Conservation (phyloP, 2,113 vertebrate species). For the Eulemur rufifrons region DNA sequence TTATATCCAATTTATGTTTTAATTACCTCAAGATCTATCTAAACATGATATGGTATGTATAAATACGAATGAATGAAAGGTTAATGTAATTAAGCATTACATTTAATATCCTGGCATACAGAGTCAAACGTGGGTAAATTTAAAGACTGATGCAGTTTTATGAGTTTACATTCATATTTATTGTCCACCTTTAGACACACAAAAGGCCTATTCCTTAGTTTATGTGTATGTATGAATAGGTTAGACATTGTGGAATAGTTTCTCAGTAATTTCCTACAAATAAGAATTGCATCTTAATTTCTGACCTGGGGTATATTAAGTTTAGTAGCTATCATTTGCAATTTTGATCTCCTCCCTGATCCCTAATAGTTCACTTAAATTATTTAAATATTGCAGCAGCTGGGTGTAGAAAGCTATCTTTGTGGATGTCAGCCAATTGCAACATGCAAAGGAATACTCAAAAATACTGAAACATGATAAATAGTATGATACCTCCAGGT, state of each 20-base stretch:
- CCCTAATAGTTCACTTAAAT: not conserved
- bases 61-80: not conserved
- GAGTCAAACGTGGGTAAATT: not conserved
- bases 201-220: not conserved
- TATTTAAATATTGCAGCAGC: not conserved
- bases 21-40: not conserved
- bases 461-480: not conserved
- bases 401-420: not conserved
- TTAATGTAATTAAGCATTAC: not conserved
- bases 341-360: not conserved
- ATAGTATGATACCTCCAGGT: not conserved
- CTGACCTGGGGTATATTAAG: not conserved
- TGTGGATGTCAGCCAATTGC: not conserved
- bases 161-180: not conserved
- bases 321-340: not conserved
- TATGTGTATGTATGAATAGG: not conserved
- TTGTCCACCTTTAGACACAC: not conserved
- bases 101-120: not conserved
- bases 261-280: conserved; percentile 6
- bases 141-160: not conserved
- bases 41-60: not conserved
- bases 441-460: not conserved
- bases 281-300: conserved; percentile 19
- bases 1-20: not conserved
- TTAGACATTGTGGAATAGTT: not conserved